Conservation (phyloP, 2,888 invertebrate genomes). For the Agrotis exclamationis region DNA sequence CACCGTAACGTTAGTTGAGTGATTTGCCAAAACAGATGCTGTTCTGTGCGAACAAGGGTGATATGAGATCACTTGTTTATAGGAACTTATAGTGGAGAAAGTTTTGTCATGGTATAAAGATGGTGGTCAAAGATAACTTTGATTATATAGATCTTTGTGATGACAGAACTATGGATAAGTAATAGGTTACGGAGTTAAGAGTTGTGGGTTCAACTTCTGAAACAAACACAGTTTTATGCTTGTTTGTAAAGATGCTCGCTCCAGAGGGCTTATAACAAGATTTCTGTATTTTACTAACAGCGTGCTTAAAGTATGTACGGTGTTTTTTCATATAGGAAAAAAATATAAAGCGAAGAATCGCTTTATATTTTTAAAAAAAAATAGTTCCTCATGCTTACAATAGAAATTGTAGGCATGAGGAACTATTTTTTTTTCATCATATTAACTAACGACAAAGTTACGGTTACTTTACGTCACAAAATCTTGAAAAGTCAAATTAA, state of each 20-base stretch:
- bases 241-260: background rate
- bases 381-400: no score
- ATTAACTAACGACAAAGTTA: no score
- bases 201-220: background rate
- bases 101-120: background rate
- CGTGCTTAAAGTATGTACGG: no score
- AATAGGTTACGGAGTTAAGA: background rate
- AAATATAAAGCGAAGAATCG: no score
- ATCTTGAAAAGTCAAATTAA: no score
- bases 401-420: no score
- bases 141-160: no score
- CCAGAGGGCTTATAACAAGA: background rate
- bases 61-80: background rate
- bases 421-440: no score
- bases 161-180: background rate
- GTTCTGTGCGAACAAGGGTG: slow-evolving; percentile 14
- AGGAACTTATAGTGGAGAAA: background rate
- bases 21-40: slow-evolving; percentile 54
- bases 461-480: no score
- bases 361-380: no score
- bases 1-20: slow-evolving; percentile 21
- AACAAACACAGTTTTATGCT: background rate
- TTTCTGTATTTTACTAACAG: background rate
- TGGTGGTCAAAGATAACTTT: no score
- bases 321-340: no score